Base-by-base conservation (phyloP, 53 echinoderm and acorn worm genomes). In the Temnopleurus reevesii region DNA sequence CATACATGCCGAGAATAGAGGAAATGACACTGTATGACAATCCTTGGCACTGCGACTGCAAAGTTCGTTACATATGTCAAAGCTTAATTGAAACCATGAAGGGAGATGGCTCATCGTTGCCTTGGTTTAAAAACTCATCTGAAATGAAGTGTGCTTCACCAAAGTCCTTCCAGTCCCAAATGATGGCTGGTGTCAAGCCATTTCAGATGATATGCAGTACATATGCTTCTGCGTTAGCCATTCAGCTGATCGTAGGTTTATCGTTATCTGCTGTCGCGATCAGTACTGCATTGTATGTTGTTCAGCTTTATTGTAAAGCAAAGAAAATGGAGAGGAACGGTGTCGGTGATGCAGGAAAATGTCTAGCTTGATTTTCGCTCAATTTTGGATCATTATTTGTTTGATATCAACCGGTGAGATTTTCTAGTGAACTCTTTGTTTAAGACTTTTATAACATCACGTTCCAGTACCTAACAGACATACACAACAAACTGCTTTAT, bases 41-140 rank as follows among this genome's bases (percentile, higher is more conserved):
- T 49, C 93, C 91, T 4, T 96, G 93, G 95, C 76, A 92, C 64
- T 96, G 96, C 76, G 96, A 96, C 57, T 96, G 96, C 46, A 63
- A 60, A 8, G 58, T 96, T 28, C 84, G 92, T 17, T 95, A 95
- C 93, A 91, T 97, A 55, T 86, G 92, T 30, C 59, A 91, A 25
- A 90, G 89, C 8, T 86, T 94, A 43, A 83, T 76, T 7, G 45
- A 84, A 29, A 63, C 90, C 30, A 81, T 18, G 65, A n/a, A n/a
- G n/a, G 55, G 46, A 15, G 41, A 26, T 53, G 59, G 61, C 25
- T 60, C 80, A 19, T 31, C 49, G 0, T 45, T 35, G 12, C 29
- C 58, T 10, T 83, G 84, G 89, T 33, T 18, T 43, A 18, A 55
- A 13, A 26, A 28, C 8, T 2, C 2, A 2, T 31, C 83, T 8